A percentile compares a stretch with the other conserved stretches of the same genome.
These are phyloP conservation scores for Epinephelus awoara DNA, from an alignment of 2,797 vertebrate genomes.

Conservation along the genomic window DNA sequence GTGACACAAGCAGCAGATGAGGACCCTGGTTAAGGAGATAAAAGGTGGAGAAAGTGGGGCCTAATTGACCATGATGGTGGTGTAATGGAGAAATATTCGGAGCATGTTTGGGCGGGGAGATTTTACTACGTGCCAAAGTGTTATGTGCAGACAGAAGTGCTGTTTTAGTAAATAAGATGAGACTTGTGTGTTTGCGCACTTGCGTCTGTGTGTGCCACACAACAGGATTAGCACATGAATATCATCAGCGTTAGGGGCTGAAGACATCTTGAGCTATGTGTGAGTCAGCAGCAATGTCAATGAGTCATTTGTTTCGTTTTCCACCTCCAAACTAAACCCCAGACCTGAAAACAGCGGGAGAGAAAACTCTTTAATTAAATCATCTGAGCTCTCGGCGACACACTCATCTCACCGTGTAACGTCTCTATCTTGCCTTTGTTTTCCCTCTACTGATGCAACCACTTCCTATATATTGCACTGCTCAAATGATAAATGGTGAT, in stretches of 20 bases:
- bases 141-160: conserved; percentile 36
- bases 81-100: conserved; percentile 93
- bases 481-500: conserved; percentile 85
- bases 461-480: conserved; percentile 77
- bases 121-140: conserved; percentile 53
- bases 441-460: conserved; percentile 73
- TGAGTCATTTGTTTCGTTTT: conserved; percentile 73
- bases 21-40: conserved; percentile 95
- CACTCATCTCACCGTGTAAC: conserved; percentile 60
- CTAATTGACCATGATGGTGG: conserved; percentile 97
- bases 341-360: conserved; percentile 57
- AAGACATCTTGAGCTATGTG: conserved; percentile 61
- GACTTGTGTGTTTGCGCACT: conserved; percentile 17
- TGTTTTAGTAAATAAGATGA: conserved; percentile 60
- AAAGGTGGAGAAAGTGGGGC: conserved; percentile 92
- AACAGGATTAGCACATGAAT: conserved; percentile 37
- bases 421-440: conserved; percentile 77
- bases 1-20: conserved; percentile 96
- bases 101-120: conserved; percentile 58
- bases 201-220: conserved; percentile 26
- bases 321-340: conserved; percentile 51
- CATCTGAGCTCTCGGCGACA: conserved; percentile 65
- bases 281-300: conserved; percentile 64
- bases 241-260: conserved; percentile 42
- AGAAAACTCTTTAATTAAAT: conserved; percentile 75